Evolutionary conservation across 2,888 invertebrate genomes (phyloP).

Genomic region (Hirtodrosophila duncani): DNA sequence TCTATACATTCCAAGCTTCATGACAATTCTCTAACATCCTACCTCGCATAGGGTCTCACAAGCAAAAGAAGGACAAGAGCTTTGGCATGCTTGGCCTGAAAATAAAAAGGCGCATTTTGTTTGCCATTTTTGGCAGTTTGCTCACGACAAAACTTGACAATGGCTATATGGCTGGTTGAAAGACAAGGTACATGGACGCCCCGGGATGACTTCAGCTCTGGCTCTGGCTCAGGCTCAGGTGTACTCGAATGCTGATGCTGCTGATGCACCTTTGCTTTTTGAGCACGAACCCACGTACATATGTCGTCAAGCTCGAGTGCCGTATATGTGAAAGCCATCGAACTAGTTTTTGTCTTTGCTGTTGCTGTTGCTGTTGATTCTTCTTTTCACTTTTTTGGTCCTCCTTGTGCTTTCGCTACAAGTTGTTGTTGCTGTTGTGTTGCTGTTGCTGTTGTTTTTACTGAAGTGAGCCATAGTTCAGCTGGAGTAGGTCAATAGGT

Average conservation of each 20-base stretch:
- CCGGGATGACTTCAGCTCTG: not conserved
- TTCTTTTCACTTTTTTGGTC: not conserved
- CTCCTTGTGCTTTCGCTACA: slow-evolving; percentile 30
- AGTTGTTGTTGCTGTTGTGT: slow-evolving; percentile 13
- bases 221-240: slow-evolving; percentile 26
- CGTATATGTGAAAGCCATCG: slow-evolving; percentile 49
- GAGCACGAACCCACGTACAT: slow-evolving; percentile 56
- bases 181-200: slow-evolving; percentile 9
- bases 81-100: slow-evolving; percentile 17
- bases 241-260: slow-evolving; percentile 25
- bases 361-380: not conserved
- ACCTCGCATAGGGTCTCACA: no score
- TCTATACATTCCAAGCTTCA: no score
- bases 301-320: slow-evolving; percentile 59
- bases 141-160: slow-evolving; percentile 30
- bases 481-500: slow-evolving; percentile 37
- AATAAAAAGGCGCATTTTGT: slow-evolving; percentile 34
- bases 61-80: no score
- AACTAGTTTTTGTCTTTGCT: slow-evolving; percentile 53
- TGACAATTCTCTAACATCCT: no score
- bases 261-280: slow-evolving; percentile 38
- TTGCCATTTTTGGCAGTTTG: slow-evolving; percentile 6
- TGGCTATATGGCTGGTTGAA: slow-evolving; percentile 14
- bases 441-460: slow-evolving; percentile 1
- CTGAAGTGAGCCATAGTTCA: slow-evolving; percentile 20